Base-by-base conservation (phyloP, 2,888 invertebrate species). In the Ormia ochracea region DNA sequence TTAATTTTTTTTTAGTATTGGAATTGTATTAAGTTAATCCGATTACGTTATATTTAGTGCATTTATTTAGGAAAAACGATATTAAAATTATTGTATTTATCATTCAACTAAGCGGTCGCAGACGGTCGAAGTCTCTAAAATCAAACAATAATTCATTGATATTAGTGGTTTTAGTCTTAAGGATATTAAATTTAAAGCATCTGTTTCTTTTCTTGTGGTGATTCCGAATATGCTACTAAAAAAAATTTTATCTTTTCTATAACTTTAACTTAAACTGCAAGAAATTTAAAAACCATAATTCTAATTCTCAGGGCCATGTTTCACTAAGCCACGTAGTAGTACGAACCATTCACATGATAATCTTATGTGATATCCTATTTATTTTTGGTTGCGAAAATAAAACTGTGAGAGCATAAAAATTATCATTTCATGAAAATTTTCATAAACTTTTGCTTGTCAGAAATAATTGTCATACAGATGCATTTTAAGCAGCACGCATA, bases 1-100 rank as follows among this genome's bases (percentile, higher is more conserved):
- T 48, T 28, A n/a, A 45, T 41, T 26, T 23, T 26, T 54, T 69
- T 36, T 63, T 19, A 69, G 26, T 38, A 17, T 48, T 41, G n/a
- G 19, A 28, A 75, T 70, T 70, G 48, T 70, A 61, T 75, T 66
- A 59, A 65, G 45, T 59, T 79, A 79, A 79, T 36, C 79, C 66
- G 80, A 48, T 80, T 80, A 80, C 48, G 21, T 36, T 17, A 19
- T 26, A 45, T 36, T 41, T 69, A 65, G 41, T 33, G 33, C 17
- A 14, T 66, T 50, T 59, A 59, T 73, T 33, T 31, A 26, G 14
- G n/a, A 23, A 54, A 73, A 45, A 9, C 5, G 26, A 43, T 61
- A 52, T 38, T 56, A 21, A 43, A 61, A 61, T 21, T 48, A 33
- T 31, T 36, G 41, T 54, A 10, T 36, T 58, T 33, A 38, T 74